These are phyloP conservation scores for Kryptolebias marmoratus DNA, from an alignment of 2,113 vertebrate species.

Conservation along the genomic window DNA sequence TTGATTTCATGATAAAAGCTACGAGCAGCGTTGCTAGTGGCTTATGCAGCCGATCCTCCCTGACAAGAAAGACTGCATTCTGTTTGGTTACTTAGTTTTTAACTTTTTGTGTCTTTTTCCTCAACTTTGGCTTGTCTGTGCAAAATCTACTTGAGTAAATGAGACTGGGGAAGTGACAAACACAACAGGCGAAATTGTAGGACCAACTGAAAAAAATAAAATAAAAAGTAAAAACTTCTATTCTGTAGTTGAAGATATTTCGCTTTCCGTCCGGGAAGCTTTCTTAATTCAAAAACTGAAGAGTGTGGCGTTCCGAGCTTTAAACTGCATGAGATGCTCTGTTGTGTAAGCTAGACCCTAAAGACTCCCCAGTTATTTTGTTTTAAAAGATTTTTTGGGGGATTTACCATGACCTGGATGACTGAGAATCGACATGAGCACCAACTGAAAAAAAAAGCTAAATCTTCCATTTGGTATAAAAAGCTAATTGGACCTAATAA, in stretches of 20 bases:
- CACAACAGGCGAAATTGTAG: constrained; percentile 5
- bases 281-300: no score
- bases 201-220: constrained; percentile 25
- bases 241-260: no score
- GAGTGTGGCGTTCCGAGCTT: no score
- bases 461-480: constrained; percentile 22
- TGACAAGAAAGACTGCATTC: constrained; percentile 34
- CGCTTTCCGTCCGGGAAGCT: no score
- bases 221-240: no score
- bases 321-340: no score
- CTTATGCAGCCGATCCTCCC: constrained; percentile 6
- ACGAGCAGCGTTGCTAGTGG: not conserved
- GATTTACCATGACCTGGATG: no score
- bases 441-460: constrained; percentile 3
- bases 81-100: constrained; percentile 30
- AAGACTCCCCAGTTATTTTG: no score
- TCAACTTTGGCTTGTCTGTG: constrained; percentile 60
- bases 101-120: not conserved
- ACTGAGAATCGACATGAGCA: not conserved
- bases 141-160: constrained; percentile 49
- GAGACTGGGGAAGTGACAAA: constrained; percentile 18
- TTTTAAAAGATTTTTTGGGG: no score
- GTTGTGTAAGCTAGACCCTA: no score
- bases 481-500: constrained; percentile 42
- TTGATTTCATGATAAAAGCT: constrained; percentile 5